Conservation (phyloP, 2,797 vertebrate genomes). For the Hydrocynus forskahlii region DNA sequence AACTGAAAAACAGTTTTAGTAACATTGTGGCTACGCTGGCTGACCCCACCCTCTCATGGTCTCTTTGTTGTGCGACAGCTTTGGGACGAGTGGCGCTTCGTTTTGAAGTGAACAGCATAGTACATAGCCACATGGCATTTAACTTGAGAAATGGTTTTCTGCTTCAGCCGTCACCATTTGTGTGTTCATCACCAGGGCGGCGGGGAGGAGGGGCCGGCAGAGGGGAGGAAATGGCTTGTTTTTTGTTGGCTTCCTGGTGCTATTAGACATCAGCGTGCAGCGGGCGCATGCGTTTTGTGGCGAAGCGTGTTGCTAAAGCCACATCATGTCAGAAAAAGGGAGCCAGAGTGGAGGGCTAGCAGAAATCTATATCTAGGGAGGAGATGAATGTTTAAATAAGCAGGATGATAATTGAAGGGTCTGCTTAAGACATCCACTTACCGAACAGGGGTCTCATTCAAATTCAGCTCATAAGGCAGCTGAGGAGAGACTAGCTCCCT, state of each 20-base stretch:
- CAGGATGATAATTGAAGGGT: conserved; percentile 65
- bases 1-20: conserved; percentile 32
- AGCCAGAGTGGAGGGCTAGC: conserved; percentile 82
- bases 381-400: conserved; percentile 82
- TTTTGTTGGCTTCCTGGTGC: conserved; percentile 89
- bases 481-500: conserved; percentile 32
- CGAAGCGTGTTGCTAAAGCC: conserved; percentile 79
- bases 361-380: conserved; percentile 84
- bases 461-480: conserved; percentile 44
- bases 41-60: conserved; percentile 52
- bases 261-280: conserved; percentile 84
- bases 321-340: conserved; percentile 85
- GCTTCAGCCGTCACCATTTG: conserved; percentile 92
- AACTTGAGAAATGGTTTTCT: conserved; percentile 98
- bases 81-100: conserved; percentile 89
- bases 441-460: conserved; percentile 44
- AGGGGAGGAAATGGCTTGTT: conserved; percentile 79
- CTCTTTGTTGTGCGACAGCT: conserved; percentile 86
- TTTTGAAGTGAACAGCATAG: conserved; percentile 95
- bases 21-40: conserved; percentile 49
- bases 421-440: conserved; percentile 43
- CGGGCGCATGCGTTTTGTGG: conserved; percentile 71
- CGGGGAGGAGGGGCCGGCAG: conserved; percentile 66
- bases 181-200: conserved; percentile 92
- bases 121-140: conserved; percentile 98